Evolutionary conservation across 2,113 vertebrate genomes (phyloP), one percentile per base, ranked within the genome.

Genomic region (Callipepla californica): DNA sequence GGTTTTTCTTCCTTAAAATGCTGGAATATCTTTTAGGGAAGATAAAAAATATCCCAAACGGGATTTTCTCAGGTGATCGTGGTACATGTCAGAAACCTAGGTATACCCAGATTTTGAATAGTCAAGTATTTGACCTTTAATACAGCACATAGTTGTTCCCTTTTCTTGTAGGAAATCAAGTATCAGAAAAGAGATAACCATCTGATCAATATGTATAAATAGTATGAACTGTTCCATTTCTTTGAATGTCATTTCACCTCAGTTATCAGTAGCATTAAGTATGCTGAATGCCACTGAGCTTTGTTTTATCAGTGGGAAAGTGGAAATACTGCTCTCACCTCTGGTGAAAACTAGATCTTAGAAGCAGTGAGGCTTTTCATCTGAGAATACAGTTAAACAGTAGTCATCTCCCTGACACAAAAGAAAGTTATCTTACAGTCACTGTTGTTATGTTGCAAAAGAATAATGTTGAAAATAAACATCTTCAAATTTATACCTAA

Each of bases 141-240:
- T 2, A 42, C 6, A 61, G 9, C 17, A 68, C 18, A 67, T 2
- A 42, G 3, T 4, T 65, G 11, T 62, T 1, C 2, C 5, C 14
- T 19, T 65, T 63, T 48, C 4, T 19, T 28, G 6, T n/a, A 51
- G 3, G 50, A 61, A 23, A 13, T 57, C 25, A 89, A 3, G 4
- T 23, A 32, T 21, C 26, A 82, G 53, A 76, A 81, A 91, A 81
- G 19, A 70, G 6, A 21, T 11, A 40, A 53, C 12, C 3, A 48
- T n/a, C 3, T 34, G 16, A 14, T 5, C 25, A 50, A 2, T 34
- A 76, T 85, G 3, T 36, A 28, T 28, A 51, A 26, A 28, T 6
- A 51, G 20, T 22, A 38, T 2, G 34, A 26, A 9, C 36, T 38
- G 3, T 6, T 76, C 76, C 1, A 45, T 80, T 74, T 85, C 20